A percentile compares a stretch with the other conserved stretches of the same genome.
Conservation (phyloP, 2,113 vertebrate genomes). For the Nestor notabilis region DNA sequence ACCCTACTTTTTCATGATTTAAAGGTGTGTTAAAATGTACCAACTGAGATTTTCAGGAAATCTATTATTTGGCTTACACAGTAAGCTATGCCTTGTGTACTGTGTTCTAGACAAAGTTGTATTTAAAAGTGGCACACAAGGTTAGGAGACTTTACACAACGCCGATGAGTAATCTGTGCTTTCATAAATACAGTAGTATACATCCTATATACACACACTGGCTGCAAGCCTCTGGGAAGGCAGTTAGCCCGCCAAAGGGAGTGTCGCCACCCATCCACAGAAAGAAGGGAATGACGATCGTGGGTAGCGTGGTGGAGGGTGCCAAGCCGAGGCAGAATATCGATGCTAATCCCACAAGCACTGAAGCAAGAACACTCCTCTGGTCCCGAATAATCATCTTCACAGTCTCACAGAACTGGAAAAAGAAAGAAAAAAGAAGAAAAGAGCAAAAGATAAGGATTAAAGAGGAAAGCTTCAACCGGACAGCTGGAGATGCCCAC, state of each 20-base stretch:
- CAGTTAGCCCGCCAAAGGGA: too few species aligned
- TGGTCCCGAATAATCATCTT: constrained; percentile 92
- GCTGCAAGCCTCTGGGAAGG: not conserved
- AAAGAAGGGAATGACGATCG: constrained; percentile 86
- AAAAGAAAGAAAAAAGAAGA: not conserved
- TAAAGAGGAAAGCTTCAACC: not conserved
- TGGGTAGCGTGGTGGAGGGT: constrained; percentile 85
- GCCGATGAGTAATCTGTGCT: constrained; percentile 27
- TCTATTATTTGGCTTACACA: constrained; percentile 71
- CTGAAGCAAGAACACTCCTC: constrained; percentile 83
- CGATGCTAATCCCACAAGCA: constrained; percentile 81
- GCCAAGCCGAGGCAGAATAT: constrained; percentile 84
- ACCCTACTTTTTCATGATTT: constrained; percentile 14
- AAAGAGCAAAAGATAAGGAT: not conserved
- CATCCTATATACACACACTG: constrained; percentile 33
- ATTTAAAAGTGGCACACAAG: constrained; percentile 40
- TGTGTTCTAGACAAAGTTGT: not conserved
- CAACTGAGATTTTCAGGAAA: constrained; percentile 58
- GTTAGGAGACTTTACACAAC: constrained; percentile 12
- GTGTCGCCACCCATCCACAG: constrained; percentile 97
- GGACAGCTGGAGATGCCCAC: not conserved
- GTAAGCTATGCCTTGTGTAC: constrained; percentile 68
- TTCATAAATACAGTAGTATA: constrained; percentile 71
- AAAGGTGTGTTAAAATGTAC: constrained; percentile 1
- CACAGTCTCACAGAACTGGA: constrained; percentile 86